phyloP scores from a whole-genome alignment of 2,797 vertebrate species.

The Arnoldichthys spilopterus region DNA sequence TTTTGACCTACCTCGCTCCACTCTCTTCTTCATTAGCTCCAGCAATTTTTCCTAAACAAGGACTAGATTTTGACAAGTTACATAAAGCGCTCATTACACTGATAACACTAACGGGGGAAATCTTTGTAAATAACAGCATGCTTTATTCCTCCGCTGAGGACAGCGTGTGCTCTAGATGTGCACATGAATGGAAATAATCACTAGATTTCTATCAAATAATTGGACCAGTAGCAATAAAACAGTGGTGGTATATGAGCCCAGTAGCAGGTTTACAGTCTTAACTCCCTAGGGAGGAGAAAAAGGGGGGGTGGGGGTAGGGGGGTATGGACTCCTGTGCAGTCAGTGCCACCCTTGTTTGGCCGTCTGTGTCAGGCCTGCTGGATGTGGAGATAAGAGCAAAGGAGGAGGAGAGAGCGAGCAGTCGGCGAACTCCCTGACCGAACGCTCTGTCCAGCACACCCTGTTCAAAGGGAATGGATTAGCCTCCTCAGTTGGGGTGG shows the following conservation, averaged over 20 bases:
- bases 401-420: constrained; percentile 31
- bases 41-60: constrained; percentile 23
- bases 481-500: constrained; percentile 39
- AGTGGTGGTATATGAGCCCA: constrained; percentile 12
- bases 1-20: constrained; percentile 1
- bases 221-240: constrained; percentile 50
- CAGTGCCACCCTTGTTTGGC: constrained; percentile 40
- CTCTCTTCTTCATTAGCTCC: constrained; percentile 19
- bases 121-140: constrained; percentile 39
- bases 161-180: constrained; percentile 28
- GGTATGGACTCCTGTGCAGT: constrained; percentile 8
- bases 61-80: constrained; percentile 8
- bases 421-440: constrained; percentile 32
- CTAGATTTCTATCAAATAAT: constrained; percentile 58
- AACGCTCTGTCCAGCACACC: constrained; percentile 40
- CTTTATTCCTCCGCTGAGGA: constrained; percentile 24
- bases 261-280: constrained; percentile 34
- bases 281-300: neutral
- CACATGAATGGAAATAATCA: constrained; percentile 52
- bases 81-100: constrained; percentile 35
- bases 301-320: no score
- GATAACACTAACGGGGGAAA: constrained; percentile 25
- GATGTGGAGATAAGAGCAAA: constrained; percentile 24
- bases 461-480: constrained; percentile 55
- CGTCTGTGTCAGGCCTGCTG: constrained; percentile 22